Conservation (phyloP, 2,888 invertebrate species). For the Papilio gigon region DNA sequence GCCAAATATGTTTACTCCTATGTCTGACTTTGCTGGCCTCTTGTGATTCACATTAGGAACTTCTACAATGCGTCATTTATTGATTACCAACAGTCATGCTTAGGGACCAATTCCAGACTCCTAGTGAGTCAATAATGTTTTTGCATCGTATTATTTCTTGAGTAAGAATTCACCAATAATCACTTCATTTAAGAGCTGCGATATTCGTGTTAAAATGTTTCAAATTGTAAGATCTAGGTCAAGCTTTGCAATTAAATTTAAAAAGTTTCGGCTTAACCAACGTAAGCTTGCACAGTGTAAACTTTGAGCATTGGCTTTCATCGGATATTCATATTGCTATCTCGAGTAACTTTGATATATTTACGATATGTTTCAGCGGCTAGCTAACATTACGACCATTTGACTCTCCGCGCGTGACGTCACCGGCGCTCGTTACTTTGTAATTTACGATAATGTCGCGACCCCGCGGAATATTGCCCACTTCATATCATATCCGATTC, state of each 20-base stretch:
- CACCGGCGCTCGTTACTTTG: slow-evolving; percentile 56
- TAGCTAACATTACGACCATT: slow-evolving; percentile 54
- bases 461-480: slow-evolving; percentile 65
- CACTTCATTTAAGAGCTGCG: not conserved
- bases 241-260: not conserved
- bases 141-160: not conserved
- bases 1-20: slow-evolving; percentile 39
- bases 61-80: not conserved
- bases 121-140: not conserved
- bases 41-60: not conserved
- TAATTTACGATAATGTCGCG: slow-evolving; percentile 69
- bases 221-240: not conserved
- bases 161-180: not conserved
- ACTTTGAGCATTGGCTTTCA: not conserved
- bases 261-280: not conserved
- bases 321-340: not conserved
- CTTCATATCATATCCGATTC: slow-evolving; percentile 67
- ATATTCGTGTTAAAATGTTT: not conserved
- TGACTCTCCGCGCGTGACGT: slow-evolving; percentile 56
- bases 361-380: slow-evolving; percentile 53
- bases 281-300: not conserved
- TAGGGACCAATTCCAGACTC: not conserved
- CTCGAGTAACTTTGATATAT: slow-evolving; percentile 44
- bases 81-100: too few relatives aligned
- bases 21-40: slow-evolving; percentile 41